Conservation (phyloP, 2,797 vertebrate species). For the Galagoides demidoff region DNA sequence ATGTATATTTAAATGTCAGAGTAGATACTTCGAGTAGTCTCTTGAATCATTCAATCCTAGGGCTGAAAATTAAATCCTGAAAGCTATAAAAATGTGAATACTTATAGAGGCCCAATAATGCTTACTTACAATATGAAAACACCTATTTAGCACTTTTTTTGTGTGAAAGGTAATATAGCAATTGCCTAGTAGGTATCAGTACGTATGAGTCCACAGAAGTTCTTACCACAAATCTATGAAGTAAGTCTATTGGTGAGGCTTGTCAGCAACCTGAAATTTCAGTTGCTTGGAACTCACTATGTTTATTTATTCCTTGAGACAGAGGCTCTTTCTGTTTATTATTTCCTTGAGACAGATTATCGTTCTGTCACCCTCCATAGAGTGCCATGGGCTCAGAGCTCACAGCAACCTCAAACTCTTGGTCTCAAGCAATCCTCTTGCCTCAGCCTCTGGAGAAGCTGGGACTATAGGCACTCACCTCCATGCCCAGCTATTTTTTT, state of each 20-base stretch:
- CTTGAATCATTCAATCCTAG: neutral
- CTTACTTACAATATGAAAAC: neutral
- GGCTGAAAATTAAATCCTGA: constrained; percentile 4
- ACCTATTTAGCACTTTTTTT: neutral
- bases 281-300: neutral
- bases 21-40: neutral
- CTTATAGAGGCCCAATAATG: neutral
- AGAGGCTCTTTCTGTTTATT: too few species aligned
- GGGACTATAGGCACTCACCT: too few species aligned
- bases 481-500: too few species aligned
- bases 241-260: neutral
- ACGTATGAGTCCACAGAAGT: neutral
- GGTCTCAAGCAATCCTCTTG: too few species aligned
- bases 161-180: neutral
- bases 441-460: too few species aligned
- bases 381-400: too few species aligned
- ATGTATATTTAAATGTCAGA: neutral
- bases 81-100: neutral
- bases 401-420: too few species aligned
- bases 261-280: neutral
- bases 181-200: neutral
- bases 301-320: neutral
- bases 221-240: neutral
- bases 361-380: too few species aligned
- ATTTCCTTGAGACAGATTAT: too few species aligned